phyloP scores from a whole-genome alignment of 2,888 invertebrate genomes.

The Maniola hyperantus region DNA sequence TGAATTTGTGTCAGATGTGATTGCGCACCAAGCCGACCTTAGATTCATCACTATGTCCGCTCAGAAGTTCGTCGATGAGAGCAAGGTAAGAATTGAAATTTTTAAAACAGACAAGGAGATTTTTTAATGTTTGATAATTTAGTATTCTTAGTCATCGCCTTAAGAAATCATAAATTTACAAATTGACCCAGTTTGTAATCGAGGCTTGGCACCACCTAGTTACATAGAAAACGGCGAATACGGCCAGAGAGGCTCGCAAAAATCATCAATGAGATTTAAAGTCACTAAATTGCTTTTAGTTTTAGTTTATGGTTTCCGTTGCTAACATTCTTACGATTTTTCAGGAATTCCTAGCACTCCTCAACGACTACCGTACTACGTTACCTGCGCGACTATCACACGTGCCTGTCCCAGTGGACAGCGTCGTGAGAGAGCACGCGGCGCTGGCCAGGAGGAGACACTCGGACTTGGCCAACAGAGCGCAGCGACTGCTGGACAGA shows the following conservation, averaged over 20 bases:
- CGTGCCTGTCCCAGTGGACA: conserved; percentile 86
- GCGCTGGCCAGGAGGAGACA: conserved; percentile 90
- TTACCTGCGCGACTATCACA: conserved; percentile 92
- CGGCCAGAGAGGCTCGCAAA: no score
- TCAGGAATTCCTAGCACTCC: conserved; percentile 89
- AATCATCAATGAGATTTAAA: neutral
- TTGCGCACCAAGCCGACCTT: conserved; percentile 97
- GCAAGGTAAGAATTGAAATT: conserved; percentile 84
- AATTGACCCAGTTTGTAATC: neutral
- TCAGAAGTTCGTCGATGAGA: conserved; percentile 97
- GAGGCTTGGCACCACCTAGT: no score
- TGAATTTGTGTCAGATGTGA: conserved; percentile 95
- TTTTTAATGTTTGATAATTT: no score
- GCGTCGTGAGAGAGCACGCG: conserved; percentile 90
- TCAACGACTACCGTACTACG: conserved; percentile 94
- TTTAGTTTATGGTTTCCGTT: neutral
- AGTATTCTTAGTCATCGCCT: no score
- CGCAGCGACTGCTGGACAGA: conserved; percentile 91
- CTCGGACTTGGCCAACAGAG: conserved; percentile 90
- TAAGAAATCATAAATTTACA: no score
- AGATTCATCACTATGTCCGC: conserved; percentile 98
- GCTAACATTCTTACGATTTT: neutral
- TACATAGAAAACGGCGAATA: no score
- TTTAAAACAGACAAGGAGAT: no score
- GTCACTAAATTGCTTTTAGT: no score